Conservation (phyloP, 2,888 invertebrate species). For the Drosophila parthenogenetica region DNA sequence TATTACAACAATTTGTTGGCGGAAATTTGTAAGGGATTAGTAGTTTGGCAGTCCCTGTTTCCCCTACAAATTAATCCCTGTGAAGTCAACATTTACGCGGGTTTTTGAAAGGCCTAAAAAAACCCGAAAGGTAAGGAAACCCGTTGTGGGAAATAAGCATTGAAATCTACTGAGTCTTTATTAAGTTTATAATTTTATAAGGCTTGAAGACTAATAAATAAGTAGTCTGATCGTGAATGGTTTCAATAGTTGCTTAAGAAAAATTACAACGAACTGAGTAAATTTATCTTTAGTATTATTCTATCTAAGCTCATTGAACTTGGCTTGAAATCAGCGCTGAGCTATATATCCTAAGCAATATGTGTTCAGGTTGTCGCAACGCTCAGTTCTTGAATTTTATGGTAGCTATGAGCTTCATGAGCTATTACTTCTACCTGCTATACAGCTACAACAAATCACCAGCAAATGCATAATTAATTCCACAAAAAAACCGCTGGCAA, state of each 20-base stretch:
- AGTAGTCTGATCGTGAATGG: too few relatives aligned
- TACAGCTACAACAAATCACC: neutral
- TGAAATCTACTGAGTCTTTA: too few relatives aligned
- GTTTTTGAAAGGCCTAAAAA: neutral
- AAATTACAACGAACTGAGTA: too few relatives aligned
- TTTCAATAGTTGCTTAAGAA: too few relatives aligned
- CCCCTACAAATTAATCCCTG: neutral
- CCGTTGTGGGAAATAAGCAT: neutral
- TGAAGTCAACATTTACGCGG: neutral
- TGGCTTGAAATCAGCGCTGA: too few relatives aligned
- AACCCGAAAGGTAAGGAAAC: neutral
- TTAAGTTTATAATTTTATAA: too few relatives aligned
- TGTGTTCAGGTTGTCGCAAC: too few relatives aligned
- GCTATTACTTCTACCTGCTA: neutral
- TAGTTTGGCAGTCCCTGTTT: conserved; percentile 12
- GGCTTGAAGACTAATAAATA: too few relatives aligned
- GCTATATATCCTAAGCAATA: too few relatives aligned
- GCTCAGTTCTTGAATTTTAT: too few relatives aligned
- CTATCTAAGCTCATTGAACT: neutral
- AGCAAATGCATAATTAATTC: neutral
- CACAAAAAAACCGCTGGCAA: neutral
- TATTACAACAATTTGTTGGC: conserved; percentile 58
- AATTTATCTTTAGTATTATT: neutral
- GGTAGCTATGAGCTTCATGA: too few relatives aligned
- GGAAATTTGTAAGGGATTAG: conserved; percentile 35